Evolutionary conservation across 1,140 invertebrate genomes (phyloP), one percentile per base, ranked within the genome.

Genomic region (Medauroidea extradentata): DNA sequence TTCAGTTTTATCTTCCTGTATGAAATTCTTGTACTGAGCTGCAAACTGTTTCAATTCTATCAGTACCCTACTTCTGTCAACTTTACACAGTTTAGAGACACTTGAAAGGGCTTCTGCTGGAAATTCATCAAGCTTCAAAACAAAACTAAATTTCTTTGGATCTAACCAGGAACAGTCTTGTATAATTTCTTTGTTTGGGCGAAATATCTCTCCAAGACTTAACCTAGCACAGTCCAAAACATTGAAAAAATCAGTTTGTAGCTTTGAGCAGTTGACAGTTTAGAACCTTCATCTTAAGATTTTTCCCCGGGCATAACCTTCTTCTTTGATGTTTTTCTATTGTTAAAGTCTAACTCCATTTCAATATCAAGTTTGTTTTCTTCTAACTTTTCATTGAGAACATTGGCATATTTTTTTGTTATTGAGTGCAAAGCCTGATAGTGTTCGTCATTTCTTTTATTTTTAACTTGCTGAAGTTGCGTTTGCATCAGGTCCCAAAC

Each of bases 21-120:
- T 46, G 44, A 46, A 46, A 25, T 46, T 46, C 4, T 13, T 46
- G 44, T 46, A 46, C 24, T 46, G 44, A 21, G 18, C 16, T 59
- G 18, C 51, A 58, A 57, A 57, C 16, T 59, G 51, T 34, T 16
- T 27, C 50, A 59, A 23, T 25, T 58, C 53, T 59, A 34, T 58
- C 49, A 59, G 41, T 51, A 58, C 34, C 50, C 29, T 18, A 57
- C 57, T 59, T 57, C 8, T 58, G 29, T 58, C 57, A 57, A 59
- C 42, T 59, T 59, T 59, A 56, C 52, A 56, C 52, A 58, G 51
- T 57, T 59, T 60, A 59, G 58, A 56, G 46, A 60, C 39, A 44
- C 29, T 43, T 29, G 18, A 29, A 27, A 59, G 51, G 9, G 51
- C 19, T 56, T 59, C 51, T 59, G 51, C 23, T 21, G 57, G 57